Conservation (phyloP, 2,888 invertebrate species). For the Diachrysia chrysitis region DNA sequence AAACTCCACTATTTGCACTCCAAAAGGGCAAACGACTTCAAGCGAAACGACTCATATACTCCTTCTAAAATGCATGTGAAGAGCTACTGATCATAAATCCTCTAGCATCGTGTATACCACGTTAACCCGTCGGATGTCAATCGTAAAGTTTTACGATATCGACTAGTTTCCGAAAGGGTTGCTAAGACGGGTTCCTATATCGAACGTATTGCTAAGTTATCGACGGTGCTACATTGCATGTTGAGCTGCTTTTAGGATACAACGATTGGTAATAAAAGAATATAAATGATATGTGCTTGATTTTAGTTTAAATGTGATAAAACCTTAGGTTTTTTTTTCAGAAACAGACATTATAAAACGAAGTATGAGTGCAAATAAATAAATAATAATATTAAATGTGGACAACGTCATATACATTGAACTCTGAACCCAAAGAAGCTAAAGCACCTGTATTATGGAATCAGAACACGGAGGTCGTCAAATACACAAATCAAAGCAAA, state of each 20-base stretch:
- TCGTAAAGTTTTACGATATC: constrained; percentile 88
- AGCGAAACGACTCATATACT: constrained; percentile 49
- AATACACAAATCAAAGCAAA: too few species aligned
- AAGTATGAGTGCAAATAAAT: too few species aligned
- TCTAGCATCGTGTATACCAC: constrained; percentile 61
- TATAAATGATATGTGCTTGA: neutral
- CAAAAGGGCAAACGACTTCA: constrained; percentile 34
- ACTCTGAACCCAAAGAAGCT: too few species aligned
- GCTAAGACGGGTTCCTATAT: constrained; percentile 54
- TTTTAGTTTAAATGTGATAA: neutral
- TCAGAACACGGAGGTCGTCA: too few species aligned
- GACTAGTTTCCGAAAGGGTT: constrained; percentile 86
- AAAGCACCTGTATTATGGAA: too few species aligned
- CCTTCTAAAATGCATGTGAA: constrained; percentile 57
- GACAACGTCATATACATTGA: too few species aligned
- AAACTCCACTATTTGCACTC: constrained; percentile 7
- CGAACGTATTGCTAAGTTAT: constrained; percentile 42
- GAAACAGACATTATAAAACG: too few species aligned
- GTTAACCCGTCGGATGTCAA: constrained; percentile 84
- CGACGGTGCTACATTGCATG: constrained; percentile 28
- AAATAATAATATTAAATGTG: too few species aligned
- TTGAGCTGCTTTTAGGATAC: neutral
- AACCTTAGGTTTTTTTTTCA: too few species aligned
- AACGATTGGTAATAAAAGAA: neutral
- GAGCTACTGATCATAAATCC: constrained; percentile 64